Evolutionary conservation across 1,140 invertebrate genomes (phyloP).

Genomic region (Drosophila tani): DNA sequence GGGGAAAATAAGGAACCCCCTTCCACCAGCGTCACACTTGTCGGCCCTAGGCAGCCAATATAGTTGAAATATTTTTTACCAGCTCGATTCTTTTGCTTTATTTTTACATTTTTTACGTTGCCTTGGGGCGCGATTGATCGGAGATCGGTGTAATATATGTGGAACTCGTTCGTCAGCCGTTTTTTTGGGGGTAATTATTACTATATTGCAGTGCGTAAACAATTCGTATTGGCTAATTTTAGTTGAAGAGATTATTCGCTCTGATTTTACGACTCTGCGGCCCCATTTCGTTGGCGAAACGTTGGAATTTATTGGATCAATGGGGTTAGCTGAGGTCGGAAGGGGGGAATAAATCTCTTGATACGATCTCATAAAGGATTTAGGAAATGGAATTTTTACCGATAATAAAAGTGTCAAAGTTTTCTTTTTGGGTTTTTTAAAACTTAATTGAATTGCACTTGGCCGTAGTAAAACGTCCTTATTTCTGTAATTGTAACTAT

Average conservation of each 20-base stretch:
- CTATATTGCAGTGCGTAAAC: conserved; percentile 64
- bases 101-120: conserved; percentile 34
- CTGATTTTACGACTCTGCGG: conserved; percentile 40
- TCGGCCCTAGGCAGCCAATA: conserved; percentile 45
- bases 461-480: no score
- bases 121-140: conserved; percentile 20
- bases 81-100: conserved; percentile 18
- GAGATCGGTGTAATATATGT: conserved; percentile 32
- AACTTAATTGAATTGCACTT: no score
- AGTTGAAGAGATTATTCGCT: conserved; percentile 55
- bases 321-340: conserved; percentile 5
- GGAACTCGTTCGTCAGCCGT: neutral
- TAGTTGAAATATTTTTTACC: conserved; percentile 54
- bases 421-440: no score
- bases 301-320: conserved; percentile 17
- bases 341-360: no score
- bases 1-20: conserved; percentile 18
- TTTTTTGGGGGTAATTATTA: conserved; percentile 69
- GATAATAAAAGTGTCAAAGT: no score
- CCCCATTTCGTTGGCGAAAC: conserved; percentile 43
- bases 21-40: conserved; percentile 49
- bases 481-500: no score
- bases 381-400: no score
- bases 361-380: no score
- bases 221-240: conserved; percentile 60